A percentile compares a stretch with the other conserved stretches of the same genome.
Conservation (phyloP, 2,888 invertebrate genomes). For the Ormyrus pomaceus region DNA sequence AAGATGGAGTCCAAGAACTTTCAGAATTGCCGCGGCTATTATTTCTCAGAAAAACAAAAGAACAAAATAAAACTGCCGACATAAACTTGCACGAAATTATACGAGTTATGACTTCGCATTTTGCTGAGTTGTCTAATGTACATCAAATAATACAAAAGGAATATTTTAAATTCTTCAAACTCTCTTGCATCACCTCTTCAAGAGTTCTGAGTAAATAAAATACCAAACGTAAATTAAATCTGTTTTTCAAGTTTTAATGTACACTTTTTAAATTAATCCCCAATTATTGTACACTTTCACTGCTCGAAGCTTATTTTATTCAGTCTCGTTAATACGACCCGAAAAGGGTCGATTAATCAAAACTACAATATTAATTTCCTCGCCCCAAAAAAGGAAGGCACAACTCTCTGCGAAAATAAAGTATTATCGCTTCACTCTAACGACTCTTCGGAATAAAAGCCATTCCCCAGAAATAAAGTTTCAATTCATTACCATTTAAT, state of each 20-base stretch:
- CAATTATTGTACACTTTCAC: no score
- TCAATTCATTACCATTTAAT: conserved; percentile 37
- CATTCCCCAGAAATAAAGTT: conserved; percentile 32
- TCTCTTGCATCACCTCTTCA: no score
- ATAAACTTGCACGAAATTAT: conserved; percentile 29
- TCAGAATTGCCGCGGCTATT: conserved; percentile 4
- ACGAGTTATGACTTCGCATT: conserved; percentile 14
- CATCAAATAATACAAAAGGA: background rate
- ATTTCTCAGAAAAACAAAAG: conserved; percentile 15
- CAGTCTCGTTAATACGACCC: no score
- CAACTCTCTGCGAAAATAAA: conserved; percentile 3
- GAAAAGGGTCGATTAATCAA: background rate
- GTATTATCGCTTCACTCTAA: background rate
- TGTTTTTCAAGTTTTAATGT: no score
- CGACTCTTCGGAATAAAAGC: no score
- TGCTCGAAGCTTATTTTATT: no score
- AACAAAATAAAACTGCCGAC: conserved; percentile 12
- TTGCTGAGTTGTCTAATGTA: background rate
- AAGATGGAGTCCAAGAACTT: background rate
- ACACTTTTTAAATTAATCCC: no score
- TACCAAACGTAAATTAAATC: no score
- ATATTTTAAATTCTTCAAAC: background rate
- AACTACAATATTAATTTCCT: background rate
- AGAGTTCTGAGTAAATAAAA: background rate
- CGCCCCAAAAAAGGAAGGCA: background rate